phyloP scores from a whole-genome alignment of 2,888 invertebrate genomes.

The Cephonodes hylas region DNA sequence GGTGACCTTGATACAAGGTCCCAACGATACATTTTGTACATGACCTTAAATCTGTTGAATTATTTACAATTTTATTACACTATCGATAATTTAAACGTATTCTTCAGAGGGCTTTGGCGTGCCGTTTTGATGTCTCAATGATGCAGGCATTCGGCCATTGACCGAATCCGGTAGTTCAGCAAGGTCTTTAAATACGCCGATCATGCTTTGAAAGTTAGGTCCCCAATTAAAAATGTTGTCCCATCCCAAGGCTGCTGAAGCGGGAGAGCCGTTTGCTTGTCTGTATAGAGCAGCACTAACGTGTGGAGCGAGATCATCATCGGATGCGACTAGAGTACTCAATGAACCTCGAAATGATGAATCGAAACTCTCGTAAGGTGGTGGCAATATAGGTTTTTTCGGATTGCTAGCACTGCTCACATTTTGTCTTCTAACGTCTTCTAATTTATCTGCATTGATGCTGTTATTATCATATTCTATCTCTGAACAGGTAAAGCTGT shows the following conservation, averaged over 20 bases:
- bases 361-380: slow-evolving; percentile 94
- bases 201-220: slow-evolving; percentile 96
- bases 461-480: slow-evolving; percentile 97
- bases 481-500: slow-evolving; percentile 98
- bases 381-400: slow-evolving; percentile 86
- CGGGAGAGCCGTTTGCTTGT: slow-evolving; percentile 89
- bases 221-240: slow-evolving; percentile 98
- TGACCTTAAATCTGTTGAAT: slow-evolving; percentile 42
- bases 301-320: slow-evolving; percentile 93
- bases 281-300: slow-evolving; percentile 89
- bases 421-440: slow-evolving; percentile 82
- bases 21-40: slow-evolving; percentile 63
- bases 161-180: slow-evolving; percentile 94
- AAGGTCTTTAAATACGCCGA: slow-evolving; percentile 97
- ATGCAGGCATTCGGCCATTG: slow-evolving; percentile 86
- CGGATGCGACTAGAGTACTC: slow-evolving; percentile 95
- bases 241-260: slow-evolving; percentile 92
- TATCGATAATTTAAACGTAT: slow-evolving; percentile 83
- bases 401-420: slow-evolving; percentile 75
- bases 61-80: slow-evolving; percentile 38
- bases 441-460: slow-evolving; percentile 88
- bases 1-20: slow-evolving; percentile 79
- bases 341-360: slow-evolving; percentile 96
- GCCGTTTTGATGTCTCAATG: slow-evolving; percentile 87
- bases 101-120: slow-evolving; percentile 94